A percentile compares a stretch with the other conserved stretches of the same genome.
Conservation (phyloP, 2,113 vertebrate genomes). For the Proteles cristata region DNA sequence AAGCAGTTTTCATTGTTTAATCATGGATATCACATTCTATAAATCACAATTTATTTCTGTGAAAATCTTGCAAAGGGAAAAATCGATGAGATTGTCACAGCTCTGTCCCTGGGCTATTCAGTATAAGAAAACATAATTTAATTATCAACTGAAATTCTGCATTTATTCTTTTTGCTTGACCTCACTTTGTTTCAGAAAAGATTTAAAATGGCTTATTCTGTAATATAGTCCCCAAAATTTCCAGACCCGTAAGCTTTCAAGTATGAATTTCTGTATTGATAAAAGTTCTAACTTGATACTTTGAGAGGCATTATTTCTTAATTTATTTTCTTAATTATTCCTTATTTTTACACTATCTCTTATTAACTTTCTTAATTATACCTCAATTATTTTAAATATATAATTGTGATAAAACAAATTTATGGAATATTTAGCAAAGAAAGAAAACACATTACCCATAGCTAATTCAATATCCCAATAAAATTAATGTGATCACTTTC, state of each 20-base stretch:
- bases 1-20: neutral
- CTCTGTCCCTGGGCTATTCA: neutral
- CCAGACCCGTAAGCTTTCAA: neutral
- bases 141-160: neutral
- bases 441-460: neutral
- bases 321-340: neutral
- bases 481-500: neutral
- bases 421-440: neutral
- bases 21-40: neutral
- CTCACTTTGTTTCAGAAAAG: neutral
- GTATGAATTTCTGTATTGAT: neutral
- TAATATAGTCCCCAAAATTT: neutral
- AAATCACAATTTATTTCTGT: neutral
- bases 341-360: neutral
- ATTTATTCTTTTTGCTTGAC: neutral
- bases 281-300: neutral
- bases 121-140: conserved; percentile 5
- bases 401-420: neutral
- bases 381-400: neutral
- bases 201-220: conserved; percentile 12
- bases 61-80: conserved; percentile 25
- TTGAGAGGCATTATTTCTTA: neutral
- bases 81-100: neutral
- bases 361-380: neutral
- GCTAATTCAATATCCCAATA: neutral